Base-by-base conservation (phyloP, 2,888 invertebrate species). In the Drosophila sordidula region DNA sequence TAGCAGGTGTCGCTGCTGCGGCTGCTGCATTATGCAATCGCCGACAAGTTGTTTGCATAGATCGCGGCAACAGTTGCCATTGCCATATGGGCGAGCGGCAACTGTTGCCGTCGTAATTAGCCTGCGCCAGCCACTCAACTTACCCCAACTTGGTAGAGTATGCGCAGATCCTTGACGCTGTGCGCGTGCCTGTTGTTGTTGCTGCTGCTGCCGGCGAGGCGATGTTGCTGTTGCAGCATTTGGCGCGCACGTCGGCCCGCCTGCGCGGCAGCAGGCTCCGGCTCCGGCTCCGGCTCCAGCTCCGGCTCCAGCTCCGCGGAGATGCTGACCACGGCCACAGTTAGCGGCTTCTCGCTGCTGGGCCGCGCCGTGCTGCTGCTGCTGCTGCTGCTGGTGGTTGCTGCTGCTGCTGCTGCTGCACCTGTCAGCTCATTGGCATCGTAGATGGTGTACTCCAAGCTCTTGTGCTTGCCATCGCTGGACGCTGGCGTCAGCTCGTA, bases 131-230 rank as follows among this genome's bases (percentile, higher is more conserved):
- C 22, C 39, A 26, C 22, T 36, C 41, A 12, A 87, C 92, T 92
- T 89, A 92, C 92, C 91, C 92, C 92, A 80, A 92, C 90, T 90
- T 92, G 96, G 91, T 96, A 96, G 68, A 96, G 93, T 78, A 96
- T 94, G 91, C 94, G 94, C 92, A 90, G 75, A 80, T 90, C 86
- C 78, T 89, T 87, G 55, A 63, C 62, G 61, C 39, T 57, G 58
- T 79, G 76, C 47, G 64, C 70, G 50, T 71, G 80, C 59, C 56
- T 83, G 71, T 51, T 81, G 75, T 26, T 69, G 61, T 12, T 67
- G 67, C 44, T 76, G 54, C 36, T 71, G 75, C 39, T 68, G 71
- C 39, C 55, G 70, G n/a, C 70, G 4, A 62, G 39, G 8, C 67
- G 59, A 61, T 75, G 76, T 65, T 74, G 70, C 67, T 83, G 80